phyloP scores from a whole-genome alignment of 2,113 vertebrate species.

The Hippocampus zosterae region DNA sequence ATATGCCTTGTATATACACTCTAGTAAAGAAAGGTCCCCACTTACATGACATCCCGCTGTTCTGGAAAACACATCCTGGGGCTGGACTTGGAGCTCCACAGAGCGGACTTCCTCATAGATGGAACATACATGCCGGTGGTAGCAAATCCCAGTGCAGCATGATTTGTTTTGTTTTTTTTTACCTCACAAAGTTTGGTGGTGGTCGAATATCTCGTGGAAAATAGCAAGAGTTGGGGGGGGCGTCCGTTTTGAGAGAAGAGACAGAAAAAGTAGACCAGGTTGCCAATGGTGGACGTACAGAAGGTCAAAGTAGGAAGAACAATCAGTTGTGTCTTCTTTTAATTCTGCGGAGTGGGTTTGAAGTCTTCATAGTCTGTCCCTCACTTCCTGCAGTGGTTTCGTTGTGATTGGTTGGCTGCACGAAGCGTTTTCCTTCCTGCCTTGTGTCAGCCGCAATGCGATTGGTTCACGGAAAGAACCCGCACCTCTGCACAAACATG shows the following conservation, averaged over 20 bases:
- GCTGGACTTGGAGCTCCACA: constrained; percentile 28
- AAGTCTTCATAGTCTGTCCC: constrained; percentile 18
- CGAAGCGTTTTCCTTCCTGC: constrained; percentile 56
- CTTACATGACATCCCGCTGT: constrained; percentile 56
- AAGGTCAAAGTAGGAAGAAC: background rate
- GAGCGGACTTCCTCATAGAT: constrained; percentile 53
- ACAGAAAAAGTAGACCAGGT: background rate
- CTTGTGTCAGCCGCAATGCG: constrained; percentile 25
- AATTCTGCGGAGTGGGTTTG: constrained; percentile 43
- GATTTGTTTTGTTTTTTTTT: constrained; percentile 30
- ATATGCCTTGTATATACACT: background rate
- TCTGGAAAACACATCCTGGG: constrained; percentile 56
- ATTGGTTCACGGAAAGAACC: constrained; percentile 33
- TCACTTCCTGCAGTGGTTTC: constrained; percentile 51
- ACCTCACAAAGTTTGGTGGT: background rate
- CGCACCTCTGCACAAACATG: constrained; percentile 19
- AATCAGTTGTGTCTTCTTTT: constrained; percentile 13
- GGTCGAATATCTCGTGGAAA: constrained; percentile 1
- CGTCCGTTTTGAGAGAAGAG: background rate
- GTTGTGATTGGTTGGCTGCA: constrained; percentile 45
- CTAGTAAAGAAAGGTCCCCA: constrained; percentile 1
- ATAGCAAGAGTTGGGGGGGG: background rate
- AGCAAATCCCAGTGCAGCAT: constrained; percentile 11
- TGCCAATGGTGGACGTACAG: background rate
- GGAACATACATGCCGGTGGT: constrained; percentile 31